These are phyloP conservation scores for Dicycla oo DNA, from an alignment of 2,888 invertebrate species.

Conservation along the genomic window DNA sequence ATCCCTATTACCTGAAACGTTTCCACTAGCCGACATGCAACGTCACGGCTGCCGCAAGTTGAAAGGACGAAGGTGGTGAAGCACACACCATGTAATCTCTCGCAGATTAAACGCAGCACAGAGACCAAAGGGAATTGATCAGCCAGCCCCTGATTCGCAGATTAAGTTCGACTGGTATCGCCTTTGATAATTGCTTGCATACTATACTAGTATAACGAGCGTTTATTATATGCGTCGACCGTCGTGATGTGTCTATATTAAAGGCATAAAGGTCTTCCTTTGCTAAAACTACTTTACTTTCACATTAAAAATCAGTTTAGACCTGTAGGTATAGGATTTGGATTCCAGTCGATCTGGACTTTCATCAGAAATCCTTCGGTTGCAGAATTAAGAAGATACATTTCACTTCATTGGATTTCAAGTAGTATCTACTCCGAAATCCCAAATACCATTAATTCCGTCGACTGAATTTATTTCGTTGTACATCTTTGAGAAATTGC, in stretches of 20 bases:
- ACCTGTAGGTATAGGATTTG: too few species aligned
- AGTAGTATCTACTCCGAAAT: too few species aligned
- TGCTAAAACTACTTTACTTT: neutral
- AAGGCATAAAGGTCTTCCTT: neutral
- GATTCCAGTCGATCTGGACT: neutral
- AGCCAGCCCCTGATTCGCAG: neutral
- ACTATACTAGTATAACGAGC: neutral
- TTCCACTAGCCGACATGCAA: constrained; percentile 2
- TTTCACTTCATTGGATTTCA: too few species aligned
- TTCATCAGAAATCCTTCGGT: neutral
- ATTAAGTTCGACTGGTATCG: neutral
- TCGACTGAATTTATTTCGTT: neutral
- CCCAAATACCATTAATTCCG: too few species aligned
- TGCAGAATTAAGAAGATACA: neutral
- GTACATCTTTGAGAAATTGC: constrained; percentile 14
- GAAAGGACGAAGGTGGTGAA: neutral
- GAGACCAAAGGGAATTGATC: constrained; percentile 11
- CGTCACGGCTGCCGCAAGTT: neutral
- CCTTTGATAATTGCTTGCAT: neutral
- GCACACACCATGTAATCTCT: neutral
- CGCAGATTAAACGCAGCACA: neutral
- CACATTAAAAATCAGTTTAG: too few species aligned
- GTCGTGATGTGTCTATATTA: neutral
- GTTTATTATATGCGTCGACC: neutral
- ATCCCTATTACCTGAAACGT: neutral